Base-by-base conservation (phyloP, 2,888 invertebrate species). In the Liopterus haemorrhoidalis region DNA sequence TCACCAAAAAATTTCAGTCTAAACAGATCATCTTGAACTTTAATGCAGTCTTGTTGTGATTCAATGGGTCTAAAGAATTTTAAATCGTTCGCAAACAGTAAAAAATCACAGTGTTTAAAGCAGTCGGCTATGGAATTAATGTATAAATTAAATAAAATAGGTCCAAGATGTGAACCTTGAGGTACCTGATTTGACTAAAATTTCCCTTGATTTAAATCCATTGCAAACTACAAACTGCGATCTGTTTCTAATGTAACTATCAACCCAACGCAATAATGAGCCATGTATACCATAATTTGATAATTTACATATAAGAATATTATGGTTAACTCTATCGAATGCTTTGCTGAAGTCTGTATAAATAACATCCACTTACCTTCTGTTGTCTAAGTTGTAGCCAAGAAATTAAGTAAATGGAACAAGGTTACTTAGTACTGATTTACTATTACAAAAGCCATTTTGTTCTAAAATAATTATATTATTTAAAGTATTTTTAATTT, bases 321-420 rank as follows among this genome's bases (percentile, higher is more conserved):
- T 15, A 36, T 55, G 54, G 11, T 45, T 21, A 1, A 59, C 49
- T 12, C 41, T 46, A 35, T 57, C 56, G 37, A 56, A 59, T 2
- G 57, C 57, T 15, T 59, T 56, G 2, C 40, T 36, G 15, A 59
- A 54, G 27, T 54, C 53, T 1, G 50, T 54, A 18, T 54, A 56
- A 14, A 49, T 45, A 1, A 33, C 47, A 40, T 53, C 50, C 1
- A 54, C 48, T 36, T 52, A 46, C 5, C 21, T n/a, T 19, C 42
- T 32, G 4, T 28, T 22, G 8, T 55, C 53, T 3, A 57, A 30
- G 4, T 38, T 15, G 1, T 44, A 28, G 12, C 44, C 40, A n/a
- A 57, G 31, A 46, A 48, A 49, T 16, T 51, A 16, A 2, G 41
- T 43, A 8, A 53, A 47, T 4, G 41, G 22, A n/a, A 36, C 15